These are phyloP conservation scores for Trachelus iudaicus DNA, from an alignment of 2,888 invertebrate genomes.

Conservation along the genomic window DNA sequence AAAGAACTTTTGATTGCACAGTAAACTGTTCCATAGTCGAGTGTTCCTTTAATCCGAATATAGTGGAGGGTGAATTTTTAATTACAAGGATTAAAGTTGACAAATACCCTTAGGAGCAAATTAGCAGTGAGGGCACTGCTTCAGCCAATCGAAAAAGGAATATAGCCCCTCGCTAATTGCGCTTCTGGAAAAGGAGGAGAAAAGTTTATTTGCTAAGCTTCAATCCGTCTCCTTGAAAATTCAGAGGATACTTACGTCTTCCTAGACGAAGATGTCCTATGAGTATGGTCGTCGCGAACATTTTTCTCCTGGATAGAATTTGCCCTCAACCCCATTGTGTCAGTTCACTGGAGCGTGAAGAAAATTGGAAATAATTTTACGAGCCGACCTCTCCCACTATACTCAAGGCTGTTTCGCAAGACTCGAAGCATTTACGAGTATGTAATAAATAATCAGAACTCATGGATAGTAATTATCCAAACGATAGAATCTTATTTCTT, in stretches of 20 bases:
- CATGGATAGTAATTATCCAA: not conserved
- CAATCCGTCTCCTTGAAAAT: not conserved
- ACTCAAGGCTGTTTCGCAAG: not conserved
- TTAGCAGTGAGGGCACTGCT: conserved; percentile 9
- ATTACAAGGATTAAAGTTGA: conserved; percentile 25
- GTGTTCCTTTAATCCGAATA: not conserved
- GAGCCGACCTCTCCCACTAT: not conserved
- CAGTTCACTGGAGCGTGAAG: not conserved
- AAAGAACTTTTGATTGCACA: not conserved
- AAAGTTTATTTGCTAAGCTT: conserved; percentile 1
- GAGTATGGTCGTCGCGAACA: not conserved
- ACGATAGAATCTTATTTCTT: not conserved
- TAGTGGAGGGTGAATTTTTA: conserved; percentile 9
- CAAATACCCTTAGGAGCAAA: conserved; percentile 17
- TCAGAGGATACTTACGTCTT: not conserved
- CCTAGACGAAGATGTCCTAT: not conserved
- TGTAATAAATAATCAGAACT: not conserved
- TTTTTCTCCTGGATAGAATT: not conserved
- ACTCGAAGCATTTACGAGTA: not conserved
- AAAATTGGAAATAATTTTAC: not conserved
- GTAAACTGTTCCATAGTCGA: not conserved
- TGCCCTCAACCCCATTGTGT: not conserved
- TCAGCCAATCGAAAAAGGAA: not conserved
- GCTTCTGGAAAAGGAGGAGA: not conserved
- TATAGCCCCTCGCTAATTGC: conserved; percentile 14